A percentile compares a stretch with the other conserved stretches of the same genome.
phyloP scores from a whole-genome alignment of 2,888 invertebrate species.

The Conchocele bisecta region DNA sequence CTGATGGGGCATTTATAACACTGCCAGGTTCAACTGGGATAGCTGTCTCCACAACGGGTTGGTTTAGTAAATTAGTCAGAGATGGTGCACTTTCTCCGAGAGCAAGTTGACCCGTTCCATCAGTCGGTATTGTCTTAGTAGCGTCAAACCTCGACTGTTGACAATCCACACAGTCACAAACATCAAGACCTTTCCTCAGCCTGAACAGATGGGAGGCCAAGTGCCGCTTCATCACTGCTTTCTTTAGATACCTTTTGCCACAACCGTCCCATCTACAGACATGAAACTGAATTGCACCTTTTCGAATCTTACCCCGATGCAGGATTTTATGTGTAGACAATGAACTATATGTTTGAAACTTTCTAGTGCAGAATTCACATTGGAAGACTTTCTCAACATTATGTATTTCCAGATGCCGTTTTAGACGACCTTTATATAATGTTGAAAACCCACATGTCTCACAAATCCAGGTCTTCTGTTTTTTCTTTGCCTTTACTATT shows the following conservation, averaged over 20 bases:
- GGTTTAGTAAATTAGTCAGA: no score
- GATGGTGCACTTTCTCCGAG: no score
- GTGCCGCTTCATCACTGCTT: constrained; percentile 42
- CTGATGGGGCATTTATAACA: no score
- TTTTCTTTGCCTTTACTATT: constrained; percentile 19
- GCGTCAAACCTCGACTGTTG: no score
- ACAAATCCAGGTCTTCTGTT: constrained; percentile 33
- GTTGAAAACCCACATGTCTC: constrained; percentile 44
- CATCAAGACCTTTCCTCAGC: constrained; percentile 44
- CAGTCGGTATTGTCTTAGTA: no score
- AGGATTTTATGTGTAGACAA: constrained; percentile 51
- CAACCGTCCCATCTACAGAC: constrained; percentile 46
- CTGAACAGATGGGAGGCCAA: constrained; percentile 53
- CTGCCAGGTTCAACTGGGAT: no score
- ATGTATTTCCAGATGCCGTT: constrained; percentile 51
- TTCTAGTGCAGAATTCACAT: constrained; percentile 43
- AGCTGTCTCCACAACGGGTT: no score
- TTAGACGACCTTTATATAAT: constrained; percentile 32
- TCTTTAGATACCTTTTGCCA: constrained; percentile 40
- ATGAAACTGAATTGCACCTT: constrained; percentile 29
- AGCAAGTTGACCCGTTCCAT: no score
- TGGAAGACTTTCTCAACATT: constrained; percentile 43
- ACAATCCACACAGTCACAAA: constrained; percentile 51
- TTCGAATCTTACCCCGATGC: constrained; percentile 45
- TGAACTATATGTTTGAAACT: constrained; percentile 54